phyloP scores from a whole-genome alignment of 2,888 invertebrate species.

The Lepetodrilus schrolli region DNA sequence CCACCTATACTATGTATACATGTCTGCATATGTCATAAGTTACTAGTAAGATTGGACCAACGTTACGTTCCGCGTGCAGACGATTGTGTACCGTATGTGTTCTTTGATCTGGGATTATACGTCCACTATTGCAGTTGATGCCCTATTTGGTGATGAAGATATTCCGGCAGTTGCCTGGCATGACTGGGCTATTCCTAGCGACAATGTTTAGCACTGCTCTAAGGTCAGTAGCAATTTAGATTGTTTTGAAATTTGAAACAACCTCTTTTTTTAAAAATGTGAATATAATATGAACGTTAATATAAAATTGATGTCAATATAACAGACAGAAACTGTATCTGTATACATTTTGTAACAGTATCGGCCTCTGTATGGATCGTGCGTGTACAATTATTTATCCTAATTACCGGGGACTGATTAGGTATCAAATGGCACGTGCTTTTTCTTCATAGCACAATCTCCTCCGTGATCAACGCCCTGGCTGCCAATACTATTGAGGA shows the following conservation, averaged over 20 bases:
- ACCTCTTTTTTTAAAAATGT: no score
- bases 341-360: not conserved
- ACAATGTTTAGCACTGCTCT: not conserved
- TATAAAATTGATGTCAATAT: no score
- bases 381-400: no score
- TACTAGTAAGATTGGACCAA: not conserved
- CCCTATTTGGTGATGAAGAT: not conserved
- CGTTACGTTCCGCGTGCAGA: no score
- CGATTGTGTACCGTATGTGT: not conserved
- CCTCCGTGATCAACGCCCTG: not conserved
- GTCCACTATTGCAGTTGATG: not conserved
- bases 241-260: no score
- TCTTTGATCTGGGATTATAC: not conserved
- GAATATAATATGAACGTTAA: no score
- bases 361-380: no score
- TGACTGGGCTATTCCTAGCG: not conserved
- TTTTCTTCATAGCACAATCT: not conserved
- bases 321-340: not conserved
- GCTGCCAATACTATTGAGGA: constrained; percentile 8
- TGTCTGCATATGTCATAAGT: not conserved
- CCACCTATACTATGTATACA: not conserved
- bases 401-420: no score
- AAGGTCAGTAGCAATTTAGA: no score
- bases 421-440: no score
- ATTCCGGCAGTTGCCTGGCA: not conserved